Conservation (phyloP, 53 echinoderm and acorn worm species). For the Patiria pectinifera region DNA sequence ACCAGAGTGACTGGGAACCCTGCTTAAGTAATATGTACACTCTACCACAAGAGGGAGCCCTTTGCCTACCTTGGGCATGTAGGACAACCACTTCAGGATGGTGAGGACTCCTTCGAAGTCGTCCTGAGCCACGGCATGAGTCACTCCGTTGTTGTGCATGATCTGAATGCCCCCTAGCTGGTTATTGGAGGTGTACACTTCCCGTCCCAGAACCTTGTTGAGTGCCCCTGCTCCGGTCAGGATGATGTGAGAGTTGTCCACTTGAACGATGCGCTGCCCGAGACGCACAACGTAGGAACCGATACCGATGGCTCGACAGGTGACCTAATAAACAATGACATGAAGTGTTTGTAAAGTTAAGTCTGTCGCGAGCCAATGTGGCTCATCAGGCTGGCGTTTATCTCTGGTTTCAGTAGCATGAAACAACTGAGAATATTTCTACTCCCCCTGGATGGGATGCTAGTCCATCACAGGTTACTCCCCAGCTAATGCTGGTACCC, state of each 20-base stretch:
- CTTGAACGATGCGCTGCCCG: constrained; percentile 94
- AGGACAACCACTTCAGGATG: constrained; percentile 91
- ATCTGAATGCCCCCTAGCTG: constrained; percentile 95
- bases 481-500: too few relatives aligned
- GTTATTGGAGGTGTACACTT: constrained; percentile 97
- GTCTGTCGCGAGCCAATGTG: too few relatives aligned
- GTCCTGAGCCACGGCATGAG: constrained; percentile 78
- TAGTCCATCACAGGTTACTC: too few relatives aligned
- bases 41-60: constrained; percentile 23
- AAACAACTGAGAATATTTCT: too few relatives aligned
- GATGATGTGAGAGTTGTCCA: constrained; percentile 97
- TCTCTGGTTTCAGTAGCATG: too few relatives aligned
- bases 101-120: constrained; percentile 85
- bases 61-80: constrained; percentile 93
- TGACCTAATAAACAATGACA: constrained; percentile 71
- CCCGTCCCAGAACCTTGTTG: constrained; percentile 95
- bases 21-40: background rate
- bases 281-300: constrained; percentile 96
- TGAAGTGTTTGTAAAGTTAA: too few relatives aligned
- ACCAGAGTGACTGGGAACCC: background rate
- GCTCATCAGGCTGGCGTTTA: too few relatives aligned
- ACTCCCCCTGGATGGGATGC: too few relatives aligned
- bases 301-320: constrained; percentile 94
- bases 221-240: constrained; percentile 91
- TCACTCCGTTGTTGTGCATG: constrained; percentile 96